Conservation (phyloP, 2,113 vertebrate genomes). For the Mastomys natalensis region DNA sequence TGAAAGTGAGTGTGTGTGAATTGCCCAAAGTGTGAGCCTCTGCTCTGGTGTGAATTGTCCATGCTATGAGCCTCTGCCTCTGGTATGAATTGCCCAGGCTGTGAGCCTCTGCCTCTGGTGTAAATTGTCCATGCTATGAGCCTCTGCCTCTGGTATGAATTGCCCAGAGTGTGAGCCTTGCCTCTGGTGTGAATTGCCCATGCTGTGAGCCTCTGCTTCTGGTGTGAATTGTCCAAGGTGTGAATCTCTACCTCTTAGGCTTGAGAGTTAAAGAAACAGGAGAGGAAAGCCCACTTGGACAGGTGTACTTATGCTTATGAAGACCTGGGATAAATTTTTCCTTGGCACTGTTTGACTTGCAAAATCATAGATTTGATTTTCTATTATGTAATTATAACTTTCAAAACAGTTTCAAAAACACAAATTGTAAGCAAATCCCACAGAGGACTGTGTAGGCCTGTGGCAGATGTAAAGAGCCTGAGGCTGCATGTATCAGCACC, state of each 20-base stretch:
- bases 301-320: not conserved
- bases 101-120: not conserved
- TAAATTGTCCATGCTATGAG: not conserved
- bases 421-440: slow-evolving; percentile 31
- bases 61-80: not conserved
- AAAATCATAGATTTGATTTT: slow-evolving; percentile 34
- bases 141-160: not conserved
- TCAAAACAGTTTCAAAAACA: slow-evolving; percentile 47
- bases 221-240: no score
- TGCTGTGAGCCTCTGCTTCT: not conserved
- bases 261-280: not conserved
- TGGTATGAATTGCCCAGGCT: no score
- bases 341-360: slow-evolving; percentile 40
- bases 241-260: not conserved
- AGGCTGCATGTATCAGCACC: not conserved
- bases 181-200: not conserved
- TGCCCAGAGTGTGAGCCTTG: not conserved
- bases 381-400: not conserved
- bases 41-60: not conserved
- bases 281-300: no score
- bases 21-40: not conserved
- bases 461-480: not conserved
- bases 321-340: not conserved
- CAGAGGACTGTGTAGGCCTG: not conserved
- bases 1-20: not conserved